Evolutionary conservation across 64 coral and sea anemone genomes (phyloP).

Genomic region (Cladopsammia gracilis): DNA sequence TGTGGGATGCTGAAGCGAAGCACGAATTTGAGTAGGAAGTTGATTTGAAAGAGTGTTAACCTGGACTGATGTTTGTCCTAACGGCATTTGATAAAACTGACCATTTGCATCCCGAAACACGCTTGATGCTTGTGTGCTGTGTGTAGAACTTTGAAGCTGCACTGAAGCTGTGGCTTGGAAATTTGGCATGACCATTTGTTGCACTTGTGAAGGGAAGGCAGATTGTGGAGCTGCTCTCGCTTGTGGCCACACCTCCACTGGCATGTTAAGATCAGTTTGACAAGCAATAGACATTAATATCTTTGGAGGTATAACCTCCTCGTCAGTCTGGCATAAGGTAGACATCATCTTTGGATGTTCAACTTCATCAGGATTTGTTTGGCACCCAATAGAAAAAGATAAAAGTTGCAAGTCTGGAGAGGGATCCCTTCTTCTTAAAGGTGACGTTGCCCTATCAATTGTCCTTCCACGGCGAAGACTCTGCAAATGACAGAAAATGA

Average conservation of each 20-base stretch:
- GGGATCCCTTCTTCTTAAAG: neutral
- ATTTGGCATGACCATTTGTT: slow-evolving; percentile 8
- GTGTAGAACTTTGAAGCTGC: neutral
- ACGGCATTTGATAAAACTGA: neutral
- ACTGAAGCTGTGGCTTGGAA: neutral
- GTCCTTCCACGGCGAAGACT: slow-evolving; percentile 39
- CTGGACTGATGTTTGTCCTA: neutral
- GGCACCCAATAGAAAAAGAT: slow-evolving; percentile 8
- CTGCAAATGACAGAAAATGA: neutral
- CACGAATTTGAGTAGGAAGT: neutral
- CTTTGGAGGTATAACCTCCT: slow-evolving; percentile 27
- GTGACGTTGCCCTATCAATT: slow-evolving; percentile 22
- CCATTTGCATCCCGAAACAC: neutral
- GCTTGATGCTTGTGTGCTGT: neutral
- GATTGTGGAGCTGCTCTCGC: neutral
- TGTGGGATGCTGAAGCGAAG: neutral
- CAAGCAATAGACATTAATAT: neutral
- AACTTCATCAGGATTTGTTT: neutral
- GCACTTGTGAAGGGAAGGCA: neutral
- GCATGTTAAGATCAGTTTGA: neutral
- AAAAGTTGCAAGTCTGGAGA: neutral
- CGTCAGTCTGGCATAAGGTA: slow-evolving; percentile 19
- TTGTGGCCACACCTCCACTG: neutral
- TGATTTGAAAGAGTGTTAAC: neutral
- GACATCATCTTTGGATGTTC: neutral